Evolutionary conservation across 2,797 vertebrate genomes (phyloP).

Genomic region (Gymnoscopelus braueri): DNA sequence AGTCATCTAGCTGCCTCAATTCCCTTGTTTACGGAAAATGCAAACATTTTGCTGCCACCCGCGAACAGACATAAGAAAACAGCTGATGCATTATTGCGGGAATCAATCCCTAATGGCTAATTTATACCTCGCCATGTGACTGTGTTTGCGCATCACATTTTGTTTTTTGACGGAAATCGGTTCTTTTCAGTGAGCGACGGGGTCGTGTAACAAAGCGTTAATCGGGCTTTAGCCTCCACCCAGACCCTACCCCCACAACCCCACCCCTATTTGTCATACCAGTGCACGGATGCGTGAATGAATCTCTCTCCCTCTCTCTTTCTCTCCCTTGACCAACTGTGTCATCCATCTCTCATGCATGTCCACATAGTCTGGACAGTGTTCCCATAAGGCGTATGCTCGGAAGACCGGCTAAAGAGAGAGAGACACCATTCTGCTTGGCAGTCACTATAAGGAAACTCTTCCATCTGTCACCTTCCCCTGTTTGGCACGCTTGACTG

Average conservation of each 20-base stretch:
- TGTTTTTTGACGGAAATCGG: too few relatives aligned
- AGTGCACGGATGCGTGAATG: neutral
- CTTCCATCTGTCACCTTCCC: conserved; percentile 12
- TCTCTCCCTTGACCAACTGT: conserved; percentile 23
- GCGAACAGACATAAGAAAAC: conserved; percentile 28
- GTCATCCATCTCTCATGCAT: neutral
- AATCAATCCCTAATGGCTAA: conserved; percentile 49
- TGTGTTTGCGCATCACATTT: too few relatives aligned
- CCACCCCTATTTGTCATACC: conserved; percentile 39
- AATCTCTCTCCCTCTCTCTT: neutral
- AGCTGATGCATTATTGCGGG: conserved; percentile 48
- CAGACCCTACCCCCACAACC: conserved; percentile 13
- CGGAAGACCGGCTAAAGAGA: conserved; percentile 33
- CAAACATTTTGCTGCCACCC: conserved; percentile 35
- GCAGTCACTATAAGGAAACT: conserved; percentile 40
- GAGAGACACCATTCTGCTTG: conserved; percentile 45
- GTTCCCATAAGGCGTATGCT: conserved; percentile 44
- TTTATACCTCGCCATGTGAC: too few relatives aligned
- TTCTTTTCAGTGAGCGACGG: too few relatives aligned
- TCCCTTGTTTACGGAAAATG: conserved; percentile 55
- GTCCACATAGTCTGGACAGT: conserved; percentile 19
- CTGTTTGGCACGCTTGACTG: conserved; percentile 36
- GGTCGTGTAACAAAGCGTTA: too few relatives aligned
- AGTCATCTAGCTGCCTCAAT: conserved; percentile 43
- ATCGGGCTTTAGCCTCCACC: too few relatives aligned